These are phyloP conservation scores for Drosophila vallismaia DNA, from an alignment of 2,888 invertebrate genomes.

Conservation along the genomic window DNA sequence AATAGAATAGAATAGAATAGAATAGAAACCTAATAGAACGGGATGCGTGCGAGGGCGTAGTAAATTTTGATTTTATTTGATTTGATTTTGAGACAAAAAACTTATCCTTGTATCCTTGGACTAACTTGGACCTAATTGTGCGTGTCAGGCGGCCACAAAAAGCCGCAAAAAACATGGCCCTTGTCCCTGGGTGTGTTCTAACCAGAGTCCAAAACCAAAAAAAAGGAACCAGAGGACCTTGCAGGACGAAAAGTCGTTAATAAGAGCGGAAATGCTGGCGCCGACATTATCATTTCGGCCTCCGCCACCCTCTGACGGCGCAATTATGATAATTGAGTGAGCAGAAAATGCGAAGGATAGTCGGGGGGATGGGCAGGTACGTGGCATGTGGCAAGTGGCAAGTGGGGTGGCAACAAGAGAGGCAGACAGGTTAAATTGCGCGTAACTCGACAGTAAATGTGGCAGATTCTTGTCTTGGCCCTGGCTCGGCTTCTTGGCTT, in stretches of 20 bases:
- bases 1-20: neutral
- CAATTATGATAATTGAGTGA: slow-evolving; percentile 76
- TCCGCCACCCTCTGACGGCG: slow-evolving; percentile 33
- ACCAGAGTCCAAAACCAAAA: slow-evolving; percentile 16
- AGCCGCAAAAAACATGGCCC: slow-evolving; percentile 45
- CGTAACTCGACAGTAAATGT: slow-evolving; percentile 56
- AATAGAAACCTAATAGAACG: slow-evolving; percentile 1
- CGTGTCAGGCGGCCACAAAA: slow-evolving; percentile 70
- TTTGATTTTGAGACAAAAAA: slow-evolving; percentile 58
- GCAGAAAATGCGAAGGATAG: slow-evolving; percentile 22
- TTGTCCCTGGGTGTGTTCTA: slow-evolving; percentile 58
- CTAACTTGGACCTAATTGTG: slow-evolving; percentile 66
- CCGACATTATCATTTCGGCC: slow-evolving; percentile 76
- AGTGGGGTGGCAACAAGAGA: slow-evolving; percentile 21
- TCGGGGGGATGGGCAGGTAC: neutral
- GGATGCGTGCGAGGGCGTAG: slow-evolving; percentile 61
- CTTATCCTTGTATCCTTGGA: slow-evolving; percentile 61
- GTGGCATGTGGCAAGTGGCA: slow-evolving; percentile 23
- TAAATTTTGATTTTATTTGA: slow-evolving; percentile 75
- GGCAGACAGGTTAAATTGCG: slow-evolving; percentile 74
- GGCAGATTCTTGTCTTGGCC: slow-evolving; percentile 40
- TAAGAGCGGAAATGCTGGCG: slow-evolving; percentile 79
- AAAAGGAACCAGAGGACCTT: neutral
- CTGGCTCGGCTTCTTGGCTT: neutral
- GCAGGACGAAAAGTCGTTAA: slow-evolving; percentile 61